Base-by-base conservation (phyloP, 2,888 invertebrate species). In the Cinara cedri region DNA sequence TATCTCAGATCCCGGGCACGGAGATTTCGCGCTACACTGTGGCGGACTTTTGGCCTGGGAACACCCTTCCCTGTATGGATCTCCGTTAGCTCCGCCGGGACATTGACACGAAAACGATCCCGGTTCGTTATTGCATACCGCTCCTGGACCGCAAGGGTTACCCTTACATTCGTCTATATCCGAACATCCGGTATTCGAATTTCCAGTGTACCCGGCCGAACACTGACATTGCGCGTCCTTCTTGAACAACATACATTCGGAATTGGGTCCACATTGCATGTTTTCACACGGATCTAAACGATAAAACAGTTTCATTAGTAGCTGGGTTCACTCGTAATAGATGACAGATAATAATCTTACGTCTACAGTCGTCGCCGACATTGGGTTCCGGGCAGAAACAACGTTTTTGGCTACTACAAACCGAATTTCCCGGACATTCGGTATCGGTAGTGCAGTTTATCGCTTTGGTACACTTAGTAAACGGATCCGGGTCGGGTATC, bases 321-420 rank as follows among this genome's bases (percentile, higher is more conserved):
- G 1, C 8, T 21, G 24, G 21, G 51, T 14, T 2, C 10, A 1
- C 3, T 24, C 11, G 13, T 3, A 14, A 26, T 54, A 26, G 16
- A 13, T 24, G 6, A 62, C 65, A 6, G 44, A 8, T 34, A 34
- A 55, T 51, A n/a, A 83, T 89, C 93, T 90, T 89, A 94, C 94
- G 96, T 86, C 95, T 90, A 84, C 96, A 96, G 84, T 95, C 94
- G 84, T 95, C 94, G 83, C 96, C 96, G 83, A 94, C 88, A 85
- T 96, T 96, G 0, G 96, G 96, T 84, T 94, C 94, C 3, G 95
- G 96, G 84, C 96, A 96, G 54, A 94, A 86, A 85, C 96, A 96
- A 84, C 93, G 90, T 81, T 91, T 90, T 82, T 91, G 90, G 10
- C 87, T 85, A 84, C 95, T 93, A 84, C 96, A 96, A 83, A 95